Evolutionary conservation across 2,113 vertebrate genomes (phyloP), one percentile per base, ranked within the genome.

Genomic region (Osmerus eperlanus): DNA sequence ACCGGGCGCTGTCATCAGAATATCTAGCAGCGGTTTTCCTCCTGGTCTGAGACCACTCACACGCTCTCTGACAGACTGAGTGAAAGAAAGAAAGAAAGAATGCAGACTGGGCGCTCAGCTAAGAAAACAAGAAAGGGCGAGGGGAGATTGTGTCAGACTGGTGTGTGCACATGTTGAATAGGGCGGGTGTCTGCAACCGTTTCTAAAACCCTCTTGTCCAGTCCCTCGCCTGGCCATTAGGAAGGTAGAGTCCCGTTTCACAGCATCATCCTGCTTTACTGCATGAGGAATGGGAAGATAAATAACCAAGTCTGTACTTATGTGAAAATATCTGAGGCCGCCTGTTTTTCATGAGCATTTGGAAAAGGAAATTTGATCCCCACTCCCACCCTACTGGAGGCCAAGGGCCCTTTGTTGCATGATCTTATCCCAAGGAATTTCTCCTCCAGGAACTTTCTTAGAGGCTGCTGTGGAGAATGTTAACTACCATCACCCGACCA

Each of bases 311-410:
- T 79, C 87, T 75, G 68, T 79, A 85, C 78, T 89, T 84, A 84
- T 75, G 69, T 70, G 67, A 78, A 83, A 83, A 78, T 81, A 77
- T 88, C 84, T 85, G 67, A 83, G 78, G 76, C 74, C 21, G 87
- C 87, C 90, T 91, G 90, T 85, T 91, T 90, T 88, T 88, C 86
- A 88, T 91, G 84, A 89, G 84, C 76, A 78, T 89, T 86, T 81
- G 84, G 84, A 82, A 85, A 84, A 87, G 84, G 87, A 88, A 91
- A 91, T 89, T 83, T 88, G 81, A 90, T 86, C 82, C 77, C 71
- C 7, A 29, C 82, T 73, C 73, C 70, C 41, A 54, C 64, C 65
- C 70, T 54, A 71, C 72, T 68, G 79, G 76, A 78, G 81, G 78
- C 87, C 80, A 88, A 83, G 75, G 65, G 65, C 76, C 76, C 67